Evolutionary conservation across 2,888 invertebrate genomes (phyloP).

Genomic region (Dryobota labecula): DNA sequence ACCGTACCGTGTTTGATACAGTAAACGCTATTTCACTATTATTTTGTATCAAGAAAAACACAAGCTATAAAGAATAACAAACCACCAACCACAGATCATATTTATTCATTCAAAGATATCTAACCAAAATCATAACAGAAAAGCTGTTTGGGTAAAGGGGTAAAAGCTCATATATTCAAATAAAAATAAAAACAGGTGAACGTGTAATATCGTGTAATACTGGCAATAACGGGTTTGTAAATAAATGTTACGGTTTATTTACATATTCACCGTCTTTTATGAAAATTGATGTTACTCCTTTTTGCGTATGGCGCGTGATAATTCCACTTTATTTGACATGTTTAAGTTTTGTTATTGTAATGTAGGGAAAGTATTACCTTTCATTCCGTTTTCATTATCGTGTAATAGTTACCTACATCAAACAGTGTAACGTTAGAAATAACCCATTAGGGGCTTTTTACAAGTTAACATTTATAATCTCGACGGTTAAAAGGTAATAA

Average conservation of each 20-base stretch:
- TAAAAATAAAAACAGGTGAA: slow-evolving; percentile 49
- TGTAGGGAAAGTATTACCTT: neutral
- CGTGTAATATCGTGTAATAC: slow-evolving; percentile 54
- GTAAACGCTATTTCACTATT: neutral
- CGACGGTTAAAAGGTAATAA: too few species aligned
- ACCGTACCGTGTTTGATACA: neutral
- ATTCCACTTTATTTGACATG: slow-evolving; percentile 27
- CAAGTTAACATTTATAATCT: too few species aligned
- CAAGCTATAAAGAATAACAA: neutral
- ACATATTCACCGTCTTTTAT: slow-evolving; percentile 51
- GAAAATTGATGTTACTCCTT: slow-evolving; percentile 52
- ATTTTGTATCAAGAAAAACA: neutral
- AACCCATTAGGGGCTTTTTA: too few species aligned
- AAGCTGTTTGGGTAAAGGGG: slow-evolving; percentile 1
- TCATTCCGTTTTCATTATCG: neutral
- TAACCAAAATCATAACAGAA: slow-evolving; percentile 12
- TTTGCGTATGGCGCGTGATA: slow-evolving; percentile 30
- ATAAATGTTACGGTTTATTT: slow-evolving; percentile 58
- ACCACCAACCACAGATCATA: neutral
- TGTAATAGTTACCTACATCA: too few species aligned
- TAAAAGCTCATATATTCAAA: slow-evolving; percentile 50
- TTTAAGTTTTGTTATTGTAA: slow-evolving; percentile 10
- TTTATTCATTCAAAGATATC: neutral
- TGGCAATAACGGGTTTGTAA: slow-evolving; percentile 54
- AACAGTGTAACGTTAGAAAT: too few species aligned